Conservation (phyloP, 2,888 invertebrate genomes). For the Isotomurus palustris region DNA sequence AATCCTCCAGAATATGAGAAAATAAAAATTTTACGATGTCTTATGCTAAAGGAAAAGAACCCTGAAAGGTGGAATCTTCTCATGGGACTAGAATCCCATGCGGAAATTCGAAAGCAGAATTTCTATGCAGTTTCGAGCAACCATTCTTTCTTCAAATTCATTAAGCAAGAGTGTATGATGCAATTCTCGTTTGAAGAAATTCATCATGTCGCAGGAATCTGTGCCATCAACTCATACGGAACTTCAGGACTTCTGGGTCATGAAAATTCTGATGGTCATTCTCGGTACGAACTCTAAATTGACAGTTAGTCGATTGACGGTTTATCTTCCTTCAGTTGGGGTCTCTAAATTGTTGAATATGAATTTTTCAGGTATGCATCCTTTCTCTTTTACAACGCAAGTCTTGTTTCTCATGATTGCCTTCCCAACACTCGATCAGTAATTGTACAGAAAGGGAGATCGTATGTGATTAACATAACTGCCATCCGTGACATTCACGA, state of each 20-base stretch:
- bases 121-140: slow-evolving; percentile 28
- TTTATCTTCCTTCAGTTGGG: no score
- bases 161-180: slow-evolving; percentile 33
- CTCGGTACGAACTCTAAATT: not conserved
- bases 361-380: slow-evolving; percentile 30
- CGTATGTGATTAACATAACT: slow-evolving; percentile 22
- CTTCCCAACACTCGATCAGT: slow-evolving; percentile 30
- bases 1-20: slow-evolving; percentile 35
- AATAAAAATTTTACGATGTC: slow-evolving; percentile 29
- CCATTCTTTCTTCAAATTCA: slow-evolving; percentile 34
- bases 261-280: slow-evolving; percentile 3
- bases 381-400: slow-evolving; percentile 28
- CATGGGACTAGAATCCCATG: slow-evolving; percentile 29
- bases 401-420: slow-evolving; percentile 32
- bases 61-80: slow-evolving; percentile 37
- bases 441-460: slow-evolving; percentile 27
- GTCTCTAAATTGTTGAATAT: not conserved
- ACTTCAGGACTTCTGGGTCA: slow-evolving; percentile 10
- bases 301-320: not conserved
- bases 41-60: slow-evolving; percentile 30
- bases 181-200: slow-evolving; percentile 29
- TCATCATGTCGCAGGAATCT: slow-evolving; percentile 28
- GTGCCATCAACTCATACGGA: slow-evolving; percentile 32
- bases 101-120: slow-evolving; percentile 23
- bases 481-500: slow-evolving; percentile 28